Base-by-base conservation (phyloP, 2,888 invertebrate genomes). In the Falcaria lacertinaria region DNA sequence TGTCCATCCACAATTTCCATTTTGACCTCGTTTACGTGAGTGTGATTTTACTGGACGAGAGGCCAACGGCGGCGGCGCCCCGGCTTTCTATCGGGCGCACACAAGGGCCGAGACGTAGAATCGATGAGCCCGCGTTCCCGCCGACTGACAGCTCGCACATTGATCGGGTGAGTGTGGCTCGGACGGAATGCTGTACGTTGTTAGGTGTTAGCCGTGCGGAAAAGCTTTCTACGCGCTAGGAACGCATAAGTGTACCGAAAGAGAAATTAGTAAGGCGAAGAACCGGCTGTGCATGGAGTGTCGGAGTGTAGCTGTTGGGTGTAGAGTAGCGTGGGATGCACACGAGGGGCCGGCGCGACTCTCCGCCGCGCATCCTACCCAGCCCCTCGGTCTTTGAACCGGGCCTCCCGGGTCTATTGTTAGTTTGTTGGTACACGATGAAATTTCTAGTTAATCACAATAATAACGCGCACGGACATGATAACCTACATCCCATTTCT, bases 121-220 rank as follows among this genome's bases (percentile, higher is more conserved):
- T 80, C 80, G 78, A 84, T 81, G 80, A 68, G 60, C 64, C 64
- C 68, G 67, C 68, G 64, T 68, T 76, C 69, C 69, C 60, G 61
- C 61, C 69, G 60, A 69, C 69, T 79, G 80, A 76, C 78, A 69
- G 69, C 76, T 75, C 74, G 67, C 74, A 74, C 84, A 82, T 81
- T 79, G 83, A 86, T 84, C 83, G 81, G 80, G 86, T 87, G 76
- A 85, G 87, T 83, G 52, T 34, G 33, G 28, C 16, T 39, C n/a
- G n/a, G n/a, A 36, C 34, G 39, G 34, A 44, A 32, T 32, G n/a
- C 25, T 33, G 34, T 33, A 25, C 17, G 39, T 25, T 28, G 33
- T 19, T 45, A 14, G 41, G 37, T 42, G 48, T 37, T 41, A 52
- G 39, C 44, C 56, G 41, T 39, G 36, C 40, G 43, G 42, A 17